phyloP scores from a whole-genome alignment of 2,888 invertebrate genomes.

The Nebria brevicollis region DNA sequence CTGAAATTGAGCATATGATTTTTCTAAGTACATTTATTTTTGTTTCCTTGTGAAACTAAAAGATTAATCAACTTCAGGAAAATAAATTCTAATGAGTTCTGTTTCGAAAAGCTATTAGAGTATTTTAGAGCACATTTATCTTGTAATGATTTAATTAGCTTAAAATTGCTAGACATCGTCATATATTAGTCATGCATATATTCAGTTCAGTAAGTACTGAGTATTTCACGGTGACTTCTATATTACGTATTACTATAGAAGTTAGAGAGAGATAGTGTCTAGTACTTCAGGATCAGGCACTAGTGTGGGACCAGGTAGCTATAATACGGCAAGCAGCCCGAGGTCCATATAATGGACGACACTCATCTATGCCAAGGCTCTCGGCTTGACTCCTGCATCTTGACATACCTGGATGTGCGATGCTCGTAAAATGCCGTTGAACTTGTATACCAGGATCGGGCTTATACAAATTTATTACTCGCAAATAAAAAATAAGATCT shows the following conservation, averaged over 20 bases:
- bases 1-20: too few relatives aligned
- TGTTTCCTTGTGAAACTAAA: too few relatives aligned
- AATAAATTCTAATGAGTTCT: too few relatives aligned
- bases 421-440: not conserved
- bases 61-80: too few relatives aligned
- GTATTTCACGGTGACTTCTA: not conserved
- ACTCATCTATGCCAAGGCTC: conserved; percentile 3
- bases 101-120: not conserved
- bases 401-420: conserved; percentile 18
- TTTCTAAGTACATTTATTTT: too few relatives aligned
- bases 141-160: conserved; percentile 41
- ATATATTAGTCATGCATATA: conserved; percentile 36
- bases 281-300: not conserved
- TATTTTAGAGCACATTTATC: not conserved
- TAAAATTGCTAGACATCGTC: conserved; percentile 23
- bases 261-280: not conserved
- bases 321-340: not conserved
- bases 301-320: not conserved
- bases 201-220: conserved; percentile 12
- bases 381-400: conserved; percentile 11
- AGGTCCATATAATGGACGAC: conserved; percentile 14
- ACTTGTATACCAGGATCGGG: not conserved
- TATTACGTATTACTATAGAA: not conserved
- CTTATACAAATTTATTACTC: too few relatives aligned
- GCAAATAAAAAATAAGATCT: too few relatives aligned